Conservation (phyloP, 1,140 invertebrate genomes). For the Trypoxylus dichotomus region DNA sequence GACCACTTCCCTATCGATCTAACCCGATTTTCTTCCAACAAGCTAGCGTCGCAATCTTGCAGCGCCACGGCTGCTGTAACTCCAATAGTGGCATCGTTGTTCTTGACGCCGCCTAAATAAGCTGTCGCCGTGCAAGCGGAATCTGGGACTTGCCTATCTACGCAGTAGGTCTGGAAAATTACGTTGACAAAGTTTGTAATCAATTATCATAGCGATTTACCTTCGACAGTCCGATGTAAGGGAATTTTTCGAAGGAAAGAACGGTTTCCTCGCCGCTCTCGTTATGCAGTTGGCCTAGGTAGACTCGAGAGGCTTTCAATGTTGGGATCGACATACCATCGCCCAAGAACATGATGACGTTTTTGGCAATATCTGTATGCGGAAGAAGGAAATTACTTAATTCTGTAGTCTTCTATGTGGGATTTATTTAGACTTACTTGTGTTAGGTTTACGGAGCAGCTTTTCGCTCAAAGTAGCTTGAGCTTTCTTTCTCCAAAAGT, state of each 20-base stretch:
- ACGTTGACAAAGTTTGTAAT: neutral
- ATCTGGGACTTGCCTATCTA: slow-evolving; percentile 79
- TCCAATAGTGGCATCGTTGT: slow-evolving; percentile 77
- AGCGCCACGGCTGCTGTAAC: slow-evolving; percentile 67
- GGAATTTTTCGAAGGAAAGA: slow-evolving; percentile 78
- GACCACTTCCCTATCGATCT: slow-evolving; percentile 73
- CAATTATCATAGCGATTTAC: slow-evolving; percentile 57
- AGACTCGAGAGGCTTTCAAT: slow-evolving; percentile 69
- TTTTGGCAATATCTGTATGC: slow-evolving; percentile 64
- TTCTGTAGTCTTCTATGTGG: too few species aligned
- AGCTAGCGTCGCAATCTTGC: slow-evolving; percentile 61
- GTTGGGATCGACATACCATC: slow-evolving; percentile 81
- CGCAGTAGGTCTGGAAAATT: slow-evolving; percentile 76
- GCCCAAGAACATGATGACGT: slow-evolving; percentile 78
- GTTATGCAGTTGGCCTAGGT: slow-evolving; percentile 63
- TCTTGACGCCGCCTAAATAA: slow-evolving; percentile 81
- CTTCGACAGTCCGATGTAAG: slow-evolving; percentile 71
- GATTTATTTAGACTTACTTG: slow-evolving; percentile 25
- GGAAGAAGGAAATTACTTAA: slow-evolving; percentile 28
- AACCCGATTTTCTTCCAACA: slow-evolving; percentile 61
- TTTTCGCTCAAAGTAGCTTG: slow-evolving; percentile 30
- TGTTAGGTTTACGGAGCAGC: slow-evolving; percentile 32
- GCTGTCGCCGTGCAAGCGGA: slow-evolving; percentile 71
- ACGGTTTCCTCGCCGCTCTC: slow-evolving; percentile 67
- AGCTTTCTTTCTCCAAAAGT: slow-evolving; percentile 29